Conservation (phyloP, 2,797 vertebrate genomes). For the Myotis vivesi region DNA sequence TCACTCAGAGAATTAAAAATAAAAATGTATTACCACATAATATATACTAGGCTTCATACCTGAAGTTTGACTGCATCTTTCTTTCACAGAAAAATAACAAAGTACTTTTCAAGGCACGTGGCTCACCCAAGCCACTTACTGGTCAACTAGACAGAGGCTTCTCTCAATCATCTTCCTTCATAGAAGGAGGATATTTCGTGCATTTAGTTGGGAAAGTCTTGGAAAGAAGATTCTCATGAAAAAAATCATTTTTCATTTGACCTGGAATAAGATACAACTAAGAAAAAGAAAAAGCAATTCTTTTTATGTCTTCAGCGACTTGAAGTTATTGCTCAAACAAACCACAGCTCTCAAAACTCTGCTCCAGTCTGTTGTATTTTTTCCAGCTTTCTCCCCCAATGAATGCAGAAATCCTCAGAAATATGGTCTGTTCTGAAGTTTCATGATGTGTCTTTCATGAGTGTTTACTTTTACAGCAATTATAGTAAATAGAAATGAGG, state of each 20-base stretch:
- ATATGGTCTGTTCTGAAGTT: background rate
- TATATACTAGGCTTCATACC: background rate
- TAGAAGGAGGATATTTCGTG: background rate
- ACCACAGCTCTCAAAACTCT: slow-evolving; percentile 71
- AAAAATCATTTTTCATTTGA: background rate
- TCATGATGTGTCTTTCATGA: slow-evolving; percentile 66
- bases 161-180: background rate
- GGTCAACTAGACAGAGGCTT: background rate
- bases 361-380: slow-evolving; percentile 36
- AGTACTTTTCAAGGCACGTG: background rate
- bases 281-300: slow-evolving; percentile 38
- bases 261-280: slow-evolving; percentile 28
- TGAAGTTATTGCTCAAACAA: slow-evolving; percentile 50
- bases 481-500: slow-evolving; percentile 68
- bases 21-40: background rate
- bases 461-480: slow-evolving; percentile 76
- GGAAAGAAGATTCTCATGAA: background rate
- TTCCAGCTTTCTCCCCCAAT: slow-evolving; percentile 66
- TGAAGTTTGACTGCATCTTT: background rate
- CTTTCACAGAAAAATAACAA: slow-evolving; percentile 11
- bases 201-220: slow-evolving; percentile 11
- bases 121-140: background rate
- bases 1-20: slow-evolving; percentile 27
- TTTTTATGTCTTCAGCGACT: background rate
- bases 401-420: slow-evolving; percentile 62